These are phyloP conservation scores for Tapirus indicus DNA, from an alignment of 2,797 vertebrate species.

Conservation along the genomic window DNA sequence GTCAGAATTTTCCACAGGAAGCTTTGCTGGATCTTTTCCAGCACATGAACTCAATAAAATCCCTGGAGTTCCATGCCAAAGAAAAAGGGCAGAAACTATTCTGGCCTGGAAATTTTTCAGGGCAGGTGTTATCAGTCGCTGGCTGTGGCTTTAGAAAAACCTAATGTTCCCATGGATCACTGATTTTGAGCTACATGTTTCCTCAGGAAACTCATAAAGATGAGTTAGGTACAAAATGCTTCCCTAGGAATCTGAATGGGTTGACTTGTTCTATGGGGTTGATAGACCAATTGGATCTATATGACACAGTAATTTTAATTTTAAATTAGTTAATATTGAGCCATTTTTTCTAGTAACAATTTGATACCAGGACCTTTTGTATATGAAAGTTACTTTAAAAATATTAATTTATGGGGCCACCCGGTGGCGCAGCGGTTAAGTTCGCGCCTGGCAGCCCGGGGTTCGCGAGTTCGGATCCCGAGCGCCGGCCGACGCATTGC, in stretches of 20 bases:
- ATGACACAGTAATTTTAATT: background rate
- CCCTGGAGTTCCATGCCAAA: background rate
- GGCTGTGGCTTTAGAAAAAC: conserved; percentile 8
- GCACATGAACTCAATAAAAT: background rate
- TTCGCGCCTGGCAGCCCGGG: no score
- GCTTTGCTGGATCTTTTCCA: background rate
- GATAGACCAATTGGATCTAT: background rate
- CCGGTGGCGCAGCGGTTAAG: no score
- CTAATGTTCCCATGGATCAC: background rate
- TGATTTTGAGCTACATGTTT: background rate
- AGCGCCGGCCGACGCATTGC: no score
- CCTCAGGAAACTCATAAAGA: background rate
- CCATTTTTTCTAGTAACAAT: background rate
- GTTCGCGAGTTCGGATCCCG: no score
- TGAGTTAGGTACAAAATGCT: background rate
- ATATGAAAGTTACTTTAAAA: conserved; percentile 22
- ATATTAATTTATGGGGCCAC: conserved; percentile 31
- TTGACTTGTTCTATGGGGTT: background rate
- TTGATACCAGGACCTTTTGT: background rate
- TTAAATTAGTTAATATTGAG: background rate
- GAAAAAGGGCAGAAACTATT: background rate
- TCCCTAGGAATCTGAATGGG: background rate
- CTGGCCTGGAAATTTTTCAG: conserved; percentile 4
- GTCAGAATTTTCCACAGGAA: conserved; percentile 57
- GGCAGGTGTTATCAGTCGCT: background rate